Percentiles rank a stretch among this genome's conserved stretches.
Evolutionary conservation across 2,888 invertebrate genomes (phyloP).

Genomic region (Zhengitettix transpicula): DNA sequence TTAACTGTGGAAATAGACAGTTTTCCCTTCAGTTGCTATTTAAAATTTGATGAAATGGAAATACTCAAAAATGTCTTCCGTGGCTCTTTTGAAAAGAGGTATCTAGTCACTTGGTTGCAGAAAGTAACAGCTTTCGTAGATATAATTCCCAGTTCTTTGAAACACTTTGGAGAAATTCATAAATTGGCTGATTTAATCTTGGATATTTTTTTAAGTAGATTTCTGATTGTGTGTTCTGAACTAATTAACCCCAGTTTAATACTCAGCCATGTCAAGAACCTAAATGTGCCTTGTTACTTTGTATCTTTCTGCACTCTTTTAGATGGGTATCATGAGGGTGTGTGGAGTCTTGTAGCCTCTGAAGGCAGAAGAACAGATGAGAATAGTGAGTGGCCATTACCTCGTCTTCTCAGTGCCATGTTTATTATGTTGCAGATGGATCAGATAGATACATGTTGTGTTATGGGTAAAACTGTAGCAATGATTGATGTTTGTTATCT

Average conservation of each 20-base stretch:
- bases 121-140: neutral
- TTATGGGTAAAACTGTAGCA: conserved; percentile 12
- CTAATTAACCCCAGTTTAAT: conserved; percentile 17
- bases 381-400: conserved; percentile 21
- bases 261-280: conserved; percentile 15
- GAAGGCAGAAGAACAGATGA: conserved; percentile 12
- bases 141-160: too few species aligned
- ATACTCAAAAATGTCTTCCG: conserved; percentile 14
- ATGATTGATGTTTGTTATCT: conserved; percentile 11
- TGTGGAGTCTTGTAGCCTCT: conserved; percentile 16
- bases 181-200: conserved; percentile 15
- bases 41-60: conserved; percentile 13
- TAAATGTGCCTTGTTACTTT: conserved; percentile 17
- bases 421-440: conserved; percentile 18
- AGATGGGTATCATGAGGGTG: conserved; percentile 17
- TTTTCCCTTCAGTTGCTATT: conserved; percentile 17
- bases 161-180: conserved; percentile 4
- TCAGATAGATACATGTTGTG: conserved; percentile 17
- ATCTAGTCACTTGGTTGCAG: neutral
- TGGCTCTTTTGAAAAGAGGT: neutral
- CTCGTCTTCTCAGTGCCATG: conserved; percentile 18
- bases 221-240: conserved; percentile 21
- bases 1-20: too few species aligned
- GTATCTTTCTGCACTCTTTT: conserved; percentile 17
- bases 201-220: conserved; percentile 23